Evolutionary conservation across 1,140 invertebrate genomes (phyloP), one percentile per base, ranked within the genome.

Genomic region (Chlorops oryzae): DNA sequence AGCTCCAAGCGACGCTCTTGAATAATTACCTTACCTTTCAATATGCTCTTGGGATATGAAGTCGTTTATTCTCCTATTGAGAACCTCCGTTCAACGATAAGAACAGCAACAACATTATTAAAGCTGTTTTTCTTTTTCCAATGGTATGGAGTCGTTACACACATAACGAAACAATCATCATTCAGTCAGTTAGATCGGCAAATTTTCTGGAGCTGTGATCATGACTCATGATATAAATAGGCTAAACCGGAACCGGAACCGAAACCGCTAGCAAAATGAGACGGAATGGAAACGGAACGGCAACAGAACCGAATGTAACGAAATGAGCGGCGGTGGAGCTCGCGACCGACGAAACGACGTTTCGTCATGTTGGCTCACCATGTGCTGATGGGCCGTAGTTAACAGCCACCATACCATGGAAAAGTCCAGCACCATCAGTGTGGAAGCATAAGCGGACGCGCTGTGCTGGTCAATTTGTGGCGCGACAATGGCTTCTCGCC

Each of bases 391-490:
- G n/a, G n/a, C n/a, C n/a, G n/a, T n/a, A n/a, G n/a, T 52, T 58
- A 58, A 58, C 63, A 70, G 52, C 59, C 61, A 57, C 67, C 64
- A 65, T 70, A 70, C 67, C 67, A 70, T 54, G 67, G 67, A 65
- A 70, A 70, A 57, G 67, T 70, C 67, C 67, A 70, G 67, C 67
- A 70, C 67, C 67, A 70, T 72, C 65, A 72, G 65, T 72, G 65
- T 55, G 68, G 69, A 50, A 72, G 70, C 60, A 72, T 62, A 51
- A 72, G 42, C 32, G 70, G 70, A 47, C 70, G 46, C 17, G 65
- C 60, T 28, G 70, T 72, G 52, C 69, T 70, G 54, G 57, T 72
- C 50, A 72, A 56, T 50, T 65, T 65, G 38, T 65, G 59, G 25
- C 65, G 67, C 4, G 57, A 32, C 51, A 63, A 63, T 23, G 58